Evolutionary conservation across 2,797 vertebrate genomes (phyloP).

Genomic region (Hybognathus amarus): DNA sequence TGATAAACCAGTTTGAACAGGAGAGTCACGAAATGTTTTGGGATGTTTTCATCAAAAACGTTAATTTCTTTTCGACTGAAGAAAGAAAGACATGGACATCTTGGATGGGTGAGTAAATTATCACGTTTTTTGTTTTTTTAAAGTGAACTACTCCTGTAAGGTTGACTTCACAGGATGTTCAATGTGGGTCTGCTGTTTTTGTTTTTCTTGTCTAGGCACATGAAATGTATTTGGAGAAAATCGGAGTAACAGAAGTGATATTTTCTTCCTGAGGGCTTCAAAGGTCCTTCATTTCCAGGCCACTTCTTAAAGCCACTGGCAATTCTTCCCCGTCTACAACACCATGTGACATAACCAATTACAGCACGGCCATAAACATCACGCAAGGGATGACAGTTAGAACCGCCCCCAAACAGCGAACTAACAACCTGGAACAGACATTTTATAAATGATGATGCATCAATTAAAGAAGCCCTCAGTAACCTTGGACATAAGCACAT

Average conservation of each 20-base stretch:
- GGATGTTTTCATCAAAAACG: no score
- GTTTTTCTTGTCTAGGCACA: background rate
- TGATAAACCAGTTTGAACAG: no score
- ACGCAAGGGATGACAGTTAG: conserved; percentile 11
- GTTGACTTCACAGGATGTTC: background rate
- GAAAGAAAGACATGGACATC: no score
- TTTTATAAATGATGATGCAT: conserved; percentile 32
- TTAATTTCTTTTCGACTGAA: no score
- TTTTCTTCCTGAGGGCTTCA: conserved; percentile 23
- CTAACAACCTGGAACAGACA: conserved; percentile 39
- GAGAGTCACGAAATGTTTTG: no score
- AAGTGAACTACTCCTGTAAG: no score
- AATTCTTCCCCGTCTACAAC: conserved; percentile 11
- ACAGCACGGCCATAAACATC: conserved; percentile 26
- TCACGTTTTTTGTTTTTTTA: no score
- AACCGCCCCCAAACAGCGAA: conserved; percentile 35
- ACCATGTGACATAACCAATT: conserved; percentile 35
- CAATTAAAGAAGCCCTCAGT: conserved; percentile 34
- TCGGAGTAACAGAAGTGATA: conserved; percentile 4
- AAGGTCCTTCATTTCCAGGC: conserved; percentile 23
- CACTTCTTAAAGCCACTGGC: conserved; percentile 29
- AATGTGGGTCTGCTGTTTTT: background rate
- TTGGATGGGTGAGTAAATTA: no score
- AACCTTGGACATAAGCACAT: conserved; percentile 44
- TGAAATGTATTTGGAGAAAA: conserved; percentile 6